Base-by-base conservation (phyloP, 1,140 invertebrate species). In the Cherax quadricarinatus region DNA sequence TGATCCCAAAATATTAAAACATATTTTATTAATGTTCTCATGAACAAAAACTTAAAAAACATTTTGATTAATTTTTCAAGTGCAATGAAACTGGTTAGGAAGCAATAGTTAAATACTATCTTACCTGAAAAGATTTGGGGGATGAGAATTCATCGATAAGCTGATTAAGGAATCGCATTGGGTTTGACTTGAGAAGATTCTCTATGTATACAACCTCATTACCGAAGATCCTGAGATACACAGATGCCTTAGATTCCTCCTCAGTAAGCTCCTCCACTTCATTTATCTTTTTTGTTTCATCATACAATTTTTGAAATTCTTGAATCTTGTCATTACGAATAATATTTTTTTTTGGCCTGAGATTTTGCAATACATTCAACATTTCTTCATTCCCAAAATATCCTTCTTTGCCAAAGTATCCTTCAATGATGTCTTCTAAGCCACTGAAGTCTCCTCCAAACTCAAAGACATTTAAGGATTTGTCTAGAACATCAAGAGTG, bases 301-400 rank as follows among this genome's bases (percentile, higher is more conserved):
- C 78, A 73, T 87, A 91, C 12, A 86, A 57, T 84, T 85, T 86
- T 48, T 91, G 84, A 57, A 91, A 91, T 48, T 91, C 90, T 14
- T 91, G 57, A 70, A 91, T 91, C 41, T 86, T 91, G 16, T 91
- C 90, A 49, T 91, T 84, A 16, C 80, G 90, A 81, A 91, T 79
- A 57, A 88, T 88, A 57, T 91, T 75, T 49, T 48, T 79, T 53
- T 86, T 86, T 48, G 90, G 84, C 21, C 83, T 81, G 14, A 86
- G 18, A 49, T 14, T 86, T 16, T 84, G 41, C 62, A 91, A 51
- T 4, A 91, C 41, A 21, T 66, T 86, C 62, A 86, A 57, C 30
- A 91, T 87, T 41, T 86, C 78, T 51, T 86, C 75, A 53, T 91
- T 86, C 10, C 57, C 66, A 79, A 91, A 91, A 57, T 86, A 86